Conservation (phyloP, 2,113 vertebrate genomes). For the Pterocles burchelli region DNA sequence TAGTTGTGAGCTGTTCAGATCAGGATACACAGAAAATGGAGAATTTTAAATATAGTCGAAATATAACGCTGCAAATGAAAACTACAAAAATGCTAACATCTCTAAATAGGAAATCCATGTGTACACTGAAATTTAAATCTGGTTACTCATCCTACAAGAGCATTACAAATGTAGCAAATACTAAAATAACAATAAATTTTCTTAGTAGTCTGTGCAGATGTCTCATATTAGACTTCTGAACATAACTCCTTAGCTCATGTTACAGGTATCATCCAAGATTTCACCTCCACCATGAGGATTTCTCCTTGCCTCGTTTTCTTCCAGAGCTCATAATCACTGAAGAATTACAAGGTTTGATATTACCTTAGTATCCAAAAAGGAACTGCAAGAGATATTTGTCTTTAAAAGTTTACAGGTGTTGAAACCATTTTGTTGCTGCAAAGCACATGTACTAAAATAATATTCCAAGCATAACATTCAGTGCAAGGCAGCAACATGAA, state of each 20-base stretch:
- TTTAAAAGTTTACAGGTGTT: constrained; percentile 3
- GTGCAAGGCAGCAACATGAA: neutral
- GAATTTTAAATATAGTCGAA: neutral
- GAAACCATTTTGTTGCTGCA: neutral
- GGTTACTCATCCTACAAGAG: neutral
- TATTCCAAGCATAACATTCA: neutral
- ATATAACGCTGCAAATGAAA: neutral
- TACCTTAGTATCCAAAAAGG: neutral
- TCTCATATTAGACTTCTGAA: constrained; percentile 48
- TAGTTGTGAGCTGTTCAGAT: neutral
- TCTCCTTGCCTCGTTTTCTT: constrained; percentile 7
- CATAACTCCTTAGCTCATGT: neutral
- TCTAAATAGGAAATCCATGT: neutral
- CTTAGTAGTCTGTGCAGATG: constrained; percentile 28
- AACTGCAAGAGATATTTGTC: neutral
- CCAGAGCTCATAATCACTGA: constrained; percentile 11
- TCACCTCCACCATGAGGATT: constrained; percentile 3
- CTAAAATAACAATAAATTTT: constrained; percentile 47
- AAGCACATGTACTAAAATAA: neutral
- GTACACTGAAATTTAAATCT: constrained; percentile 5
- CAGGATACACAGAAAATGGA: neutral
- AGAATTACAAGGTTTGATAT: constrained; percentile 9
- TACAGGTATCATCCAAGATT: neutral
- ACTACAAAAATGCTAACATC: neutral
- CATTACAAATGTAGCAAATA: constrained; percentile 47